A percentile compares a stretch with the other conserved stretches of the same genome.
These are phyloP conservation scores for Phoenicopterus ruber DNA, from an alignment of 2,113 vertebrate genomes.

Conservation along the genomic window DNA sequence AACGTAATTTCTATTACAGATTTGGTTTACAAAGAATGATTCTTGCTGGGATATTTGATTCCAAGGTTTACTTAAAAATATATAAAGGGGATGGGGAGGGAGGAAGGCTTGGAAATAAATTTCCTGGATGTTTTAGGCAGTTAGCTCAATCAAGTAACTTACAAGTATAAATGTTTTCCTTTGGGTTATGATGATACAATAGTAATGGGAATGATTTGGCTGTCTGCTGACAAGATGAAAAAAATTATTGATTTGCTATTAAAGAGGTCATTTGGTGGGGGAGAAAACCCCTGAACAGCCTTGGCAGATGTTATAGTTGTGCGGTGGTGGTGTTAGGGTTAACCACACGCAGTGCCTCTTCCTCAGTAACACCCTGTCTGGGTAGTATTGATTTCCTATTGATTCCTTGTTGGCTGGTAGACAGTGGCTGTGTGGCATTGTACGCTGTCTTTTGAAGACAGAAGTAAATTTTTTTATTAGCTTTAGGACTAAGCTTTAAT, in stretches of 20 bases:
- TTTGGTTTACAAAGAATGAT: neutral
- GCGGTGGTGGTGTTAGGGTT: neutral
- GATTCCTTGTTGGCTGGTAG: neutral
- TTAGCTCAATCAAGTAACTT: neutral
- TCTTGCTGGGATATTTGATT: neutral
- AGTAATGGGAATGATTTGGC: neutral
- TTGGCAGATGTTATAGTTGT: neutral
- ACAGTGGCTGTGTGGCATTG: neutral
- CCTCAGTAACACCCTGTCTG: neutral
- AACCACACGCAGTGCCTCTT: neutral
- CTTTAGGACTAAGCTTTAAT: neutral
- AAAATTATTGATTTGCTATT: neutral
- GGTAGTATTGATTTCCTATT: neutral
- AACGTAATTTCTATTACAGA: neutral
- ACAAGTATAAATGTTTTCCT: neutral
- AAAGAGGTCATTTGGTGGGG: neutral
- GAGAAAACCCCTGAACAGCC: neutral
- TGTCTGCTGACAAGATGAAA: neutral
- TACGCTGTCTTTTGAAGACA: neutral
- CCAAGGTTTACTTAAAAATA: neutral
- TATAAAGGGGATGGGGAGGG: fast-evolving
- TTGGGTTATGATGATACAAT: neutral
- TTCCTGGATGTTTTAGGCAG: neutral
- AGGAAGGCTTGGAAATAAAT: neutral
- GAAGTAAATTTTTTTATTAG: neutral